Conservation (phyloP, 2,113 vertebrate genomes). For the Antechinus flavipes region DNA sequence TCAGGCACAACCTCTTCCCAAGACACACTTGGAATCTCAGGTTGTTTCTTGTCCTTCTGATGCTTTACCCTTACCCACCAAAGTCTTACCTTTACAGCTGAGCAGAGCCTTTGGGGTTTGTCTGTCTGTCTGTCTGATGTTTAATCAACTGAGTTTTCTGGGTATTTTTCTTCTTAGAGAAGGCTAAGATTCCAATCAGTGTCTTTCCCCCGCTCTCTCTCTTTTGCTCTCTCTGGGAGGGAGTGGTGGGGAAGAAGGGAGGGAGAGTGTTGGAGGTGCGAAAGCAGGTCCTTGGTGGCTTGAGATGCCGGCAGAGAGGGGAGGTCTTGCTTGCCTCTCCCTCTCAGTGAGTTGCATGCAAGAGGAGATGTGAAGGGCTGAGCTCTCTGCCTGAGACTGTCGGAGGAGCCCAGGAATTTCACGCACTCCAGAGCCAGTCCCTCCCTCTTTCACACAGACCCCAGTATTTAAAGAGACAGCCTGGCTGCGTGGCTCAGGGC, state of each 20-base stretch:
- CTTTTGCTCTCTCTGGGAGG: slow-evolving; percentile 52
- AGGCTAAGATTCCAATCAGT: slow-evolving; percentile 73
- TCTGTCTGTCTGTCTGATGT: slow-evolving; percentile 66
- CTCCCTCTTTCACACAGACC: slow-evolving; percentile 83
- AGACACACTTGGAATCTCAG: slow-evolving; percentile 46
- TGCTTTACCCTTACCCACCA: slow-evolving; percentile 17
- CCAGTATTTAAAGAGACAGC: slow-evolving; percentile 88
- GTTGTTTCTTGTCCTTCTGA: slow-evolving; percentile 41
- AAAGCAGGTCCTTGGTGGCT: slow-evolving; percentile 69
- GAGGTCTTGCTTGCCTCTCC: slow-evolving; percentile 70
- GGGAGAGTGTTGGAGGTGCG: slow-evolving; percentile 45
- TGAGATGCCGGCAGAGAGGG: slow-evolving; percentile 43
- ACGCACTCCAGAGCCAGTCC: slow-evolving; percentile 82
- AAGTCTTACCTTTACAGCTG: slow-evolving; percentile 79
- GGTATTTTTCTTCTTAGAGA: slow-evolving; percentile 72
- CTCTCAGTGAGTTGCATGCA: slow-evolving; percentile 72
- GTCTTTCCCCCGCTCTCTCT: slow-evolving; percentile 58
- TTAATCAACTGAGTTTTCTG: slow-evolving; percentile 79
- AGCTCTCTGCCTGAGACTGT: slow-evolving; percentile 82
- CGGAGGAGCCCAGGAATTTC: slow-evolving; percentile 84
- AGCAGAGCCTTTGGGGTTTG: slow-evolving; percentile 67
- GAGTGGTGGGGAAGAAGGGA: slow-evolving; percentile 58
- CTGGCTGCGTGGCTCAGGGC: slow-evolving; percentile 63
- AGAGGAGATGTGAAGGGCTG: slow-evolving; percentile 79
- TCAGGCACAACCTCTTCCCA: slow-evolving; percentile 59